phyloP scores from a whole-genome alignment of 2,888 invertebrate genomes.

The Cistogaster globosa region DNA sequence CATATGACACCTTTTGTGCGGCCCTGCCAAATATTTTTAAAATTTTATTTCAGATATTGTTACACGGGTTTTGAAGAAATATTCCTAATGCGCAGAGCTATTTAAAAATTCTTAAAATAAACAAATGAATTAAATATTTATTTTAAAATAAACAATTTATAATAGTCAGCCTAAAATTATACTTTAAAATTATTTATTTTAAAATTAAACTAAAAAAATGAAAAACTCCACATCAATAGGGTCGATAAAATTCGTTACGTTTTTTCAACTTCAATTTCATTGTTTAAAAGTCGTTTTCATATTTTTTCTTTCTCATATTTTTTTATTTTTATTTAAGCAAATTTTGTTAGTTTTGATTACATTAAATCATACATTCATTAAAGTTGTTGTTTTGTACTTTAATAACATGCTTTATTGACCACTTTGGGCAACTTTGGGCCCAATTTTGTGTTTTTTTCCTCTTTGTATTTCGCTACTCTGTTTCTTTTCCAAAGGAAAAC shows the following conservation, averaged over 20 bases:
- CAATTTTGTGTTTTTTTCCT: constrained; percentile 31
- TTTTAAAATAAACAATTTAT: not conserved
- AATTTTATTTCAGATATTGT: too few relatives aligned
- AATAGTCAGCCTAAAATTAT: constrained; percentile 44
- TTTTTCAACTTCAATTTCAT: too few relatives aligned
- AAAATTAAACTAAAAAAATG: not conserved
- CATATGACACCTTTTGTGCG: too few relatives aligned
- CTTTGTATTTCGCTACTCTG: constrained; percentile 16
- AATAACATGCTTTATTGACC: constrained; percentile 68
- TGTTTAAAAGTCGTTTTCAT: not conserved
- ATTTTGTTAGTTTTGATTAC: constrained; percentile 54
- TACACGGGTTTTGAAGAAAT: too few relatives aligned
- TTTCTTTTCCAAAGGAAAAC: constrained; percentile 19
- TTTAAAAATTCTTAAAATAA: too few relatives aligned
- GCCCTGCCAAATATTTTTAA: too few relatives aligned
- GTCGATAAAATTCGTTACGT: too few relatives aligned
- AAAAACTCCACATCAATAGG: too few relatives aligned
- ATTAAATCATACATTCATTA: constrained; percentile 57
- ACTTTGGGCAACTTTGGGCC: constrained; percentile 28
- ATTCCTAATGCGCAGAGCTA: too few relatives aligned
- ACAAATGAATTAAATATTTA: too few relatives aligned
- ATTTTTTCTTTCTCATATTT: constrained; percentile 19
- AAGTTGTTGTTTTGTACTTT: constrained; percentile 35
- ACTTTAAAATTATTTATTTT: not conserved
- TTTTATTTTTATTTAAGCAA: not conserved